Evolutionary conservation across 2,797 vertebrate genomes (phyloP).

Genomic region (Holocentrus rufus): DNA sequence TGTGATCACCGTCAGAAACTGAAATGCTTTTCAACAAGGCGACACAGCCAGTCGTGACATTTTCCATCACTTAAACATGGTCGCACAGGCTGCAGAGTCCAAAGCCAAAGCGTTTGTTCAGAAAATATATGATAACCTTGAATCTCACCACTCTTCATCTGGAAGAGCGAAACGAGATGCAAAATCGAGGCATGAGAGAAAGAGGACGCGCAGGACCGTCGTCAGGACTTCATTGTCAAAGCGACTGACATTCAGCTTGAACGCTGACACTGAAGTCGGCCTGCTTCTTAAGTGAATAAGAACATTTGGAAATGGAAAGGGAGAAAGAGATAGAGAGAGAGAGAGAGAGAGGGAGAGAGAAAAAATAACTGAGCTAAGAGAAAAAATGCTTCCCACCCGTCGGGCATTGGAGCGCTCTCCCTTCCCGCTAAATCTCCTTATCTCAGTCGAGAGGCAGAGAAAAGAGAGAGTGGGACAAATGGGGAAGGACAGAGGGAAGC

Average conservation of each 20-base stretch:
- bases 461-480: constrained; percentile 47
- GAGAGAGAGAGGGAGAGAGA: neutral
- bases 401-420: constrained; percentile 36
- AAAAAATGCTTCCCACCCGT: constrained; percentile 29
- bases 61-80: too few species aligned
- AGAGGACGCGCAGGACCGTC: neutral
- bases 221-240: constrained; percentile 14
- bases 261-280: constrained; percentile 5
- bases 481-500: constrained; percentile 38
- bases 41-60: too few species aligned
- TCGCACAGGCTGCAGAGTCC: neutral
- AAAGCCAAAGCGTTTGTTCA: neutral
- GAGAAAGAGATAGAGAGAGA: neutral
- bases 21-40: too few species aligned
- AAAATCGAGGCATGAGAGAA: neutral
- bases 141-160: neutral
- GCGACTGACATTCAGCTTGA: constrained; percentile 35
- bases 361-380: constrained; percentile 28
- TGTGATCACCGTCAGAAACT: too few species aligned
- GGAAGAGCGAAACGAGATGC: neutral
- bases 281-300: neutral
- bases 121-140: constrained; percentile 4
- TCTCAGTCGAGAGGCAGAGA: constrained; percentile 51
- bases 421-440: constrained; percentile 55
- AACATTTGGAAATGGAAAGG: too few species aligned